Evolutionary conservation across 2,797 vertebrate genomes (phyloP).

Genomic region (Etheostoma nigrum): DNA sequence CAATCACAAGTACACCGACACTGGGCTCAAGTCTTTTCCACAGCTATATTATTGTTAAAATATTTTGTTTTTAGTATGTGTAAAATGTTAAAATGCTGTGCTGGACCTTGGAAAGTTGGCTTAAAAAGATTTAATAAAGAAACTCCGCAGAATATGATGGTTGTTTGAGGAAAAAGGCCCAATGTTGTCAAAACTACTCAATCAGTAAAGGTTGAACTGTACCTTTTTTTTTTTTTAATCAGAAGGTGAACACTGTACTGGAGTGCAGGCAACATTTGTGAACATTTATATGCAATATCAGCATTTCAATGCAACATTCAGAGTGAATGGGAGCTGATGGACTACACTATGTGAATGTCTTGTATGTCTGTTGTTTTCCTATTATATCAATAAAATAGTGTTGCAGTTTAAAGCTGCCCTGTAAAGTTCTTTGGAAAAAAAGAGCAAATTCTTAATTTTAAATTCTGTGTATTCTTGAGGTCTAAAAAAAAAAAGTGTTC

Average conservation of each 20-base stretch:
- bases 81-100: conserved; percentile 28
- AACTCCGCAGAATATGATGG: conserved; percentile 10
- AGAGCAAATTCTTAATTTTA: no score
- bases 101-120: neutral
- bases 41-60: conserved; percentile 24
- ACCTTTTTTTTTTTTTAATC: conserved; percentile 32
- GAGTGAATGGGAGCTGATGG: conserved; percentile 40
- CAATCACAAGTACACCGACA: conserved; percentile 18
- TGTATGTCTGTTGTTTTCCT: conserved; percentile 39
- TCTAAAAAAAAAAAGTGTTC: neutral
- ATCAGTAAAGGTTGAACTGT: conserved; percentile 24
- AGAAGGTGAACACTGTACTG: conserved; percentile 6
- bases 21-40: conserved; percentile 28
- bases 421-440: neutral
- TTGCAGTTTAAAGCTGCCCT: conserved; percentile 30
- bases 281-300: conserved; percentile 65
- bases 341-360: conserved; percentile 58
- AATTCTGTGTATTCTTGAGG: neutral
- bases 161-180: conserved; percentile 19
- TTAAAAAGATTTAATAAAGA: conserved; percentile 16
- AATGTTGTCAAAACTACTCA: conserved; percentile 30
- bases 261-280: conserved; percentile 29
- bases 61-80: conserved; percentile 22
- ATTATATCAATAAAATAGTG: conserved; percentile 78
- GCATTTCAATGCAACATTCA: conserved; percentile 71